Base-by-base conservation (phyloP, 2,797 vertebrate genomes). In the Propithecus perrieri region DNA sequence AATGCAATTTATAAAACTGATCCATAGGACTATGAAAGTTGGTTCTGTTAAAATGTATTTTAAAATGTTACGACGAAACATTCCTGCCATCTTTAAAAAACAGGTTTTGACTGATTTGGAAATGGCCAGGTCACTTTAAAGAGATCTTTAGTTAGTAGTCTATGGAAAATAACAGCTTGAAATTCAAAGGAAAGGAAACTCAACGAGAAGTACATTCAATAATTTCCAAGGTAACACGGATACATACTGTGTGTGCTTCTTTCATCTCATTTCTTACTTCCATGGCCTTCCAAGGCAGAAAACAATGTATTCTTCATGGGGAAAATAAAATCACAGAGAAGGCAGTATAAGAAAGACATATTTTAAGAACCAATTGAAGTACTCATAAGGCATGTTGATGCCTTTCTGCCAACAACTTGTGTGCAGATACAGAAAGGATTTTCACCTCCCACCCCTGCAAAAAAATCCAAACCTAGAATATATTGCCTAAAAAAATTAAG, bases 71-170 rank as follows among this genome's bases (percentile, higher is more conserved):
- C 91, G 38, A 75, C 63, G 93, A 87, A 95, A 80, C 48, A 80
- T 87, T 80, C 20, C 22, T 83, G 10, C 17, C 41, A 59, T 89
- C 71, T 95, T 93, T 74, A 71, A 84, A 93, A 48, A 33, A 28
- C 53, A 91, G 46, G 78, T 33, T 69, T 84, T 14, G n/a, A 85
- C 41, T 85, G 41, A 85, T 41, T 89, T 89, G n/a, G 24, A 93
- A 94, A 33, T 93, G 26, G 30, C 24, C 72, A 50, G 35, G n/a
- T 67, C 74, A 91, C 69, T 95, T 93, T 63, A 74, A 95, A 85
- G 55, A 85, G 57, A 75, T 89, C 48, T 61, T 50, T 24, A 28
- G 35, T n/a, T 20, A 33, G 35, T 30, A 38, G 33, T 92, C 59
- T 76, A 7, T 85, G 46, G 67, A 92, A 90, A 76, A 67, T 76